Evolutionary conservation across 2,797 vertebrate species (phyloP).

Genomic region (Helarctos malayanus): DNA sequence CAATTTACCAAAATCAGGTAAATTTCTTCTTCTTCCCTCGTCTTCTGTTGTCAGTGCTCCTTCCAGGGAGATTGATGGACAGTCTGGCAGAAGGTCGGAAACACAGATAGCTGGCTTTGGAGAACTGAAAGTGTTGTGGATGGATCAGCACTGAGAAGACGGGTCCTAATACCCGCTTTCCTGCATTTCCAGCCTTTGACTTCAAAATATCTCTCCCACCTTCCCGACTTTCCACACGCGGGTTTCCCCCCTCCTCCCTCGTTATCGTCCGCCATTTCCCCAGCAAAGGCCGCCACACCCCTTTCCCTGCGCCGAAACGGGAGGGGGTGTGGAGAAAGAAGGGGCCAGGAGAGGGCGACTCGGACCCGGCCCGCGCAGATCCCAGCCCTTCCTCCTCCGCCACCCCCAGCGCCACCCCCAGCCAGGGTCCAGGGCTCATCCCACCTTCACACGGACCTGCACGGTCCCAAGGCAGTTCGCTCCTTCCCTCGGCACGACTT

Average conservation of each 20-base stretch:
- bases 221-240: conserved; percentile 32
- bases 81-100: conserved; percentile 48
- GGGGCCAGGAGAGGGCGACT: conserved; percentile 78
- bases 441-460: conserved; percentile 30
- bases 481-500: conserved; percentile 31
- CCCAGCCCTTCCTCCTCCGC: neutral
- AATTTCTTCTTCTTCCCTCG: conserved; percentile 19
- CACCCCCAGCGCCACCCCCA: neutral
- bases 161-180: neutral
- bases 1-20: neutral
- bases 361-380: neutral
- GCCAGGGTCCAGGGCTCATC: neutral
- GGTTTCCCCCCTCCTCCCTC: neutral
- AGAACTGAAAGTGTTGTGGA: conserved; percentile 52
- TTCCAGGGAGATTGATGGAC: neutral
- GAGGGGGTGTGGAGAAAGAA: conserved; percentile 76
- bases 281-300: conserved; percentile 83
- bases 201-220: conserved; percentile 69
- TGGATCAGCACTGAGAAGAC: neutral
- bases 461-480: conserved; percentile 63
- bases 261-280: conserved; percentile 80
- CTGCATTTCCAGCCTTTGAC: conserved; percentile 48
- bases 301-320: conserved; percentile 80
- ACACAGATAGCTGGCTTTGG: neutral
- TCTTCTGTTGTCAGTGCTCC: conserved; percentile 6